Conservation (phyloP, 2,888 invertebrate species). For the Rhingia rostrata region DNA sequence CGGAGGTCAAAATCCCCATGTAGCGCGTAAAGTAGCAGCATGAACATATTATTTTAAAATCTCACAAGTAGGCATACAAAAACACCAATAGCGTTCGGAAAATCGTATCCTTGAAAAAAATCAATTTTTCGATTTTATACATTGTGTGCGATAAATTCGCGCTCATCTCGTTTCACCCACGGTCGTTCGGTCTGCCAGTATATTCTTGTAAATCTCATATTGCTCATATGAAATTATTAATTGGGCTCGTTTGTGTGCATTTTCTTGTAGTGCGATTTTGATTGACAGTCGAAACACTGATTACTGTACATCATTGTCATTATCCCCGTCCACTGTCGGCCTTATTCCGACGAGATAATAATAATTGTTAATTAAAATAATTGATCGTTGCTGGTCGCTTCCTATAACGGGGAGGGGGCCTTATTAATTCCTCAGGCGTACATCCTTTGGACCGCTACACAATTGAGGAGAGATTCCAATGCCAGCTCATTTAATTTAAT, state of each 20-base stretch:
- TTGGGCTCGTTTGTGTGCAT: constrained; percentile 13
- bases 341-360: constrained; percentile 38
- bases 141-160: too few relatives aligned
- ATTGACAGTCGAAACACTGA: constrained; percentile 14
- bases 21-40: too few relatives aligned
- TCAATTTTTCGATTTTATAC: too few relatives aligned
- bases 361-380: constrained; percentile 65
- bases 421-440: constrained; percentile 50
- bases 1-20: too few relatives aligned
- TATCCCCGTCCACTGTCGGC: constrained; percentile 16
- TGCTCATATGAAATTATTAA: constrained; percentile 1
- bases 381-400: constrained; percentile 40
- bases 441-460: constrained; percentile 18
- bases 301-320: constrained; percentile 39
- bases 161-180: too few relatives aligned
- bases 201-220: too few relatives aligned
- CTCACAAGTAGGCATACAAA: too few relatives aligned
- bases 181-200: too few relatives aligned
- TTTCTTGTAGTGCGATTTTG: constrained; percentile 4
- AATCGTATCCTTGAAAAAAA: too few relatives aligned
- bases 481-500: constrained; percentile 59
- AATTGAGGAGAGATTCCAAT: constrained; percentile 30
- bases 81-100: too few relatives aligned
- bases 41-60: too few relatives aligned
- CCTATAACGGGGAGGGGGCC: background rate